Percentiles rank a stretch among this genome's conserved stretches.
Evolutionary conservation across 2,888 invertebrate species (phyloP).

Genomic region (Dryomyza anilis): DNA sequence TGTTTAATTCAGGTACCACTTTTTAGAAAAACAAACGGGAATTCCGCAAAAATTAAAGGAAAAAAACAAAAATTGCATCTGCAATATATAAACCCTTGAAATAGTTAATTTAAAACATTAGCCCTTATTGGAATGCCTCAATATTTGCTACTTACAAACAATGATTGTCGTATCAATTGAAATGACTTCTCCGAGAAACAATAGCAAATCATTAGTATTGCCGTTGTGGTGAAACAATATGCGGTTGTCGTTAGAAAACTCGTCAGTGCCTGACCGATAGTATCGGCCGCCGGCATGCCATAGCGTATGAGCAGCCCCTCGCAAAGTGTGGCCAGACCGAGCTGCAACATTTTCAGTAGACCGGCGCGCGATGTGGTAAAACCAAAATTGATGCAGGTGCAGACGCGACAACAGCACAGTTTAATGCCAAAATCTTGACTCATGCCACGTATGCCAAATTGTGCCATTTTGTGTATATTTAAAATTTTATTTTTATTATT

Average conservation of each 20-base stretch:
- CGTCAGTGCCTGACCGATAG: constrained; percentile 79
- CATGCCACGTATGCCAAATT: constrained; percentile 53
- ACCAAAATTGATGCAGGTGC: constrained; percentile 78
- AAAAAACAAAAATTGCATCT: too few species aligned
- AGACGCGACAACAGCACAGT: constrained; percentile 77
- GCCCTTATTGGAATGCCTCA: background rate
- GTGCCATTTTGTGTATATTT: constrained; percentile 42
- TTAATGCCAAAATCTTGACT: constrained; percentile 65
- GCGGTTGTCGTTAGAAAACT: constrained; percentile 81
- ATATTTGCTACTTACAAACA: constrained; percentile 79
- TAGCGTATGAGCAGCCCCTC: constrained; percentile 81
- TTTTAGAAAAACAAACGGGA: too few species aligned
- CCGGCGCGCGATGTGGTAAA: constrained; percentile 77
- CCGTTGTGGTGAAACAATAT: constrained; percentile 78
- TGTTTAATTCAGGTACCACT: too few species aligned
- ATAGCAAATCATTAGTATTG: constrained; percentile 77
- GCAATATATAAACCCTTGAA: too few species aligned
- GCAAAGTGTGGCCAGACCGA: constrained; percentile 79
- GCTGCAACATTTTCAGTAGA: constrained; percentile 75
- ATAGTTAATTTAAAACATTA: too few species aligned
- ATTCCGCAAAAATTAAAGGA: too few species aligned
- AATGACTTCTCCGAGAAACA: constrained; percentile 79
- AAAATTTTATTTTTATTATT: background rate
- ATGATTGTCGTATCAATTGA: constrained; percentile 76
- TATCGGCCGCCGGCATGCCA: constrained; percentile 73